Conservation (phyloP, 92 coral and sea anemone species). For the Pocillopora grandis region DNA sequence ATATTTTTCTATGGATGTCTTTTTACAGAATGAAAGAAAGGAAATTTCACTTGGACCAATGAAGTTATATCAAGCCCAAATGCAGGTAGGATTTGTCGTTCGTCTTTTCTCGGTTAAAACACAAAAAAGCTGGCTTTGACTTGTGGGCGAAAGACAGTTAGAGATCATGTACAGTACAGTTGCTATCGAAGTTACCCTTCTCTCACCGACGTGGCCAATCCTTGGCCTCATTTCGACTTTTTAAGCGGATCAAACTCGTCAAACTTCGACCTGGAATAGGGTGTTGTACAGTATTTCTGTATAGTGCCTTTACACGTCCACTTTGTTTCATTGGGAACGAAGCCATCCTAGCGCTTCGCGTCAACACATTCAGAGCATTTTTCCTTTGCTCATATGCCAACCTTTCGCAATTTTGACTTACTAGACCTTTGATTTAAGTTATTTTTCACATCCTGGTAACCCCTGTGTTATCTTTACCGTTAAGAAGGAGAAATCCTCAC, state of each 20-base stretch:
- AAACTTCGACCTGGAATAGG: slow-evolving; percentile 3
- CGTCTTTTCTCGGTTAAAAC: slow-evolving; percentile 45
- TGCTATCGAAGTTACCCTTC: slow-evolving; percentile 7
- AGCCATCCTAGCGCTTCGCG: slow-evolving; percentile 28
- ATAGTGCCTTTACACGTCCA: slow-evolving; percentile 17
- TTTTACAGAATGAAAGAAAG: slow-evolving; percentile 79
- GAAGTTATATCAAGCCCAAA: slow-evolving; percentile 92
- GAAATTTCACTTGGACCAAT: slow-evolving; percentile 94
- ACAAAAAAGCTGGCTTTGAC: slow-evolving; percentile 54
- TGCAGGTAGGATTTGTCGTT: slow-evolving; percentile 85
- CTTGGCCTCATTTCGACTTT: slow-evolving; percentile 7
- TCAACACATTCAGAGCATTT: slow-evolving; percentile 34
- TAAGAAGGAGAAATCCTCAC: slow-evolving; percentile 40
- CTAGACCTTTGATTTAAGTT: not conserved
- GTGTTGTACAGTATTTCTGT: slow-evolving; percentile 19
- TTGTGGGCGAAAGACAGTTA: slow-evolving; percentile 30
- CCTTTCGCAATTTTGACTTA: slow-evolving; percentile 16
- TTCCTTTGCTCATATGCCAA: slow-evolving; percentile 32
- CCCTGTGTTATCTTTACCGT: slow-evolving; percentile 22
- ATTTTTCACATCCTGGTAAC: slow-evolving; percentile 2
- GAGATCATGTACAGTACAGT: slow-evolving; percentile 15
- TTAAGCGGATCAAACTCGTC: slow-evolving; percentile 33
- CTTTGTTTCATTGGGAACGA: slow-evolving; percentile 26
- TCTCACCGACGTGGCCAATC: slow-evolving; percentile 6
- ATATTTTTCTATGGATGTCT: slow-evolving; percentile 30